Evolutionary conservation across 1,140 invertebrate genomes (phyloP).

Genomic region (Caenorhabditis elegans): DNA sequence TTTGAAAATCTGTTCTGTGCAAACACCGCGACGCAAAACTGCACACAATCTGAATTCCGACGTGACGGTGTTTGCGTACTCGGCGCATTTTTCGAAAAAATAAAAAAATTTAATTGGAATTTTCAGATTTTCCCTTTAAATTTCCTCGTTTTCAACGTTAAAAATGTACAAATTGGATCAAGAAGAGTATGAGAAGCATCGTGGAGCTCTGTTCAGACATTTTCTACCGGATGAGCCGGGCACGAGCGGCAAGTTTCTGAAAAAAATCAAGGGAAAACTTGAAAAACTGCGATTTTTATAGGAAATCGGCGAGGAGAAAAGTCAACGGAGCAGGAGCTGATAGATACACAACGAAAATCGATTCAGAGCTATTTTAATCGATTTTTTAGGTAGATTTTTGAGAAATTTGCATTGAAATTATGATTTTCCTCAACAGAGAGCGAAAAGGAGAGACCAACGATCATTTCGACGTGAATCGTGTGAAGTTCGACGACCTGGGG

Average conservation of each 20-base stretch:
- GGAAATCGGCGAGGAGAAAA: not conserved
- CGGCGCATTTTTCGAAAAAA: not conserved
- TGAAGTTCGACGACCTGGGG: conserved; percentile 30
- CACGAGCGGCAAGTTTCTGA: not conserved
- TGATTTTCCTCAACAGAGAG: not conserved
- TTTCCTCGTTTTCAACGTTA: too few species aligned
- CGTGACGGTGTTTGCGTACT: not conserved
- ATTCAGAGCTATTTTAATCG: conserved; percentile 35
- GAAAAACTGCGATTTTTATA: not conserved
- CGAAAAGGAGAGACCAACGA: conserved; percentile 37
- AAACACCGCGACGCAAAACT: not conserved
- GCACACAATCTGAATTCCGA: not conserved
- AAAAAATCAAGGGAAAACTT: not conserved
- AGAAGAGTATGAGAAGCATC: conserved; percentile 40
- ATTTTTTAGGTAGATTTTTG: conserved; percentile 29
- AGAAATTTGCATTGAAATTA: not conserved
- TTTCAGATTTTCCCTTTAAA: not conserved
- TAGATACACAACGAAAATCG: not conserved
- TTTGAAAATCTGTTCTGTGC: too few species aligned
- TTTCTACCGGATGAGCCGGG: not conserved
- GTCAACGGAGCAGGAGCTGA: not conserved
- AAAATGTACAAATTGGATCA: conserved; percentile 19
- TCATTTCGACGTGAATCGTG: conserved; percentile 35
- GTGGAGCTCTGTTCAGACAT: conserved; percentile 30
- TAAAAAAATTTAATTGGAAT: not conserved